Evolutionary conservation across 2,888 invertebrate genomes (phyloP).

Genomic region (Smittia aterrima): DNA sequence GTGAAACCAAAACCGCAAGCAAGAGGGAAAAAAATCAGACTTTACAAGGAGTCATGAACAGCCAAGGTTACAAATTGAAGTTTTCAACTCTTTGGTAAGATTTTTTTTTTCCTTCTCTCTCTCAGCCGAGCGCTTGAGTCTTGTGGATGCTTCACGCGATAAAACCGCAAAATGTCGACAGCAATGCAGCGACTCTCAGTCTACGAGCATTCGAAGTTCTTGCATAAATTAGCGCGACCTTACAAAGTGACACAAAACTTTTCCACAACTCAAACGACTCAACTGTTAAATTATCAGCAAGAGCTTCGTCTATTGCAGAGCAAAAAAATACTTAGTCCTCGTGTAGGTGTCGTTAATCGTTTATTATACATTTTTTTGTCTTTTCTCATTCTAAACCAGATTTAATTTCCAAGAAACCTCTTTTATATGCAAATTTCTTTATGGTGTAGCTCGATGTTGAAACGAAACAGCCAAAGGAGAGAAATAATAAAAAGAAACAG

Average conservation of each 20-base stretch:
- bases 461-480: not conserved
- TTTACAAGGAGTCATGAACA: slow-evolving; percentile 30
- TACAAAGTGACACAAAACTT: not conserved
- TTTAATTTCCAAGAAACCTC: slow-evolving; percentile 38
- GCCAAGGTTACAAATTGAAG: slow-evolving; percentile 24
- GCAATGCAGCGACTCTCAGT: not conserved
- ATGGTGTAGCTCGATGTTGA: slow-evolving; percentile 1
- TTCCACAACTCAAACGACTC: not conserved
- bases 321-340: not conserved
- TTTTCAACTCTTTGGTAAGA: not conserved
- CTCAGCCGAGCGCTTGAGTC: not conserved
- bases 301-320: slow-evolving; percentile 6
- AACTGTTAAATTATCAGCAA: not conserved
- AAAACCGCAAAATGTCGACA: not conserved
- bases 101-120: not conserved
- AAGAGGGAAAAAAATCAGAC: slow-evolving; percentile 1
- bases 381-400: slow-evolving; percentile 36
- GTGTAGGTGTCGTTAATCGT: slow-evolving; percentile 36
- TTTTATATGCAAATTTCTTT: slow-evolving; percentile 41
- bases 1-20: slow-evolving; percentile 2
- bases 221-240: not conserved
- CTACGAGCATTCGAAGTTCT: not conserved
- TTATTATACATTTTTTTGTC: slow-evolving; percentile 19
- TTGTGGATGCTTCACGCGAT: not conserved
- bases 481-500: not conserved